Evolutionary conservation across 2,113 vertebrate species (phyloP).

Genomic region (Podilymbus podiceps): DNA sequence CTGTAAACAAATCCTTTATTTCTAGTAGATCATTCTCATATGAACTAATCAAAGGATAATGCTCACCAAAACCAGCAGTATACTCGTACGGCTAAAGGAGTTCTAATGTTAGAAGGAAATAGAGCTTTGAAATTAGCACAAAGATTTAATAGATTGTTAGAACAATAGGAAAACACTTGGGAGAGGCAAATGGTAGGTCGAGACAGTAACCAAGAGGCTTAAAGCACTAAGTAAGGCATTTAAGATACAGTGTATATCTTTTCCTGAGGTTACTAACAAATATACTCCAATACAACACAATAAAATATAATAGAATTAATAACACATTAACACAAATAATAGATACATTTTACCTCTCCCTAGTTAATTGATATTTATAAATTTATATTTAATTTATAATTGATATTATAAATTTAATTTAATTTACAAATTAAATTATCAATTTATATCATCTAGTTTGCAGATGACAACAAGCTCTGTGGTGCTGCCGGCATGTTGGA

Average conservation of each 20-base stretch:
- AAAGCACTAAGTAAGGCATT: background rate
- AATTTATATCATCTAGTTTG: too few species aligned
- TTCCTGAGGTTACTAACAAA: background rate
- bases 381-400: too few species aligned
- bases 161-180: background rate
- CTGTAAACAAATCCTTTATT: background rate
- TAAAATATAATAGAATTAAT: background rate
- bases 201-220: background rate
- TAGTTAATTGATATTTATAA: background rate
- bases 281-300: background rate
- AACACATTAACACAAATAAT: background rate
- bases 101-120: background rate
- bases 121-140: background rate
- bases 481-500: too few species aligned
- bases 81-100: background rate
- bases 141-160: background rate
- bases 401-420: too few species aligned
- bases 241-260: background rate
- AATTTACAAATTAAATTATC: too few species aligned
- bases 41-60: background rate
- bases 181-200: background rate
- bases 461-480: too few species aligned
- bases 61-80: background rate
- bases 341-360: rapidly evolving
- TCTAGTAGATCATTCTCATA: background rate